Base-by-base conservation (phyloP, 2,888 invertebrate species). In the Gonocerus acuteangulatus region DNA sequence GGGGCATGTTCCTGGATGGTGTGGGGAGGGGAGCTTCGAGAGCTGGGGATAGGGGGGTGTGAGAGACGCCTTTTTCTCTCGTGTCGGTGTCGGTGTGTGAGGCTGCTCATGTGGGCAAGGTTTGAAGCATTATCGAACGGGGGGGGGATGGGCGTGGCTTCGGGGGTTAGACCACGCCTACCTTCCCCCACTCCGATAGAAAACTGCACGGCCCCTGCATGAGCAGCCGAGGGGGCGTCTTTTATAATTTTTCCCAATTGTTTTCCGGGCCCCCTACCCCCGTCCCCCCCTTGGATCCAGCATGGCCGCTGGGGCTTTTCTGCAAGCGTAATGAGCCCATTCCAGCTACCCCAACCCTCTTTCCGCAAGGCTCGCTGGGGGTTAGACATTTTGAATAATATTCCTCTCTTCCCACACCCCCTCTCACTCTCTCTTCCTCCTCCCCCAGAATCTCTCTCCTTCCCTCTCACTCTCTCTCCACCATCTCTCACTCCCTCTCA, bases 381-480 rank as follows among this genome's bases (percentile, higher is more conserved):
- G 57, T 61, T 62, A 59, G 59, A 61, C 65, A 61, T 61, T 62
- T 65, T 65, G 65, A 61, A 63, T 61, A 62, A 62, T 63, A 59
- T 61, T 45, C 51, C 60, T 51, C 64, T 48, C 57, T 27, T 42
- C 54, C 48, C 62, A 49, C 51, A 18, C 32, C 49, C 45, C 16
- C 60, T 39, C 48, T 48, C 48, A 19, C 48, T 47, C 56, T 32
- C 36, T 15, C 36, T 48, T 34, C 32, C 47, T 44, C 47, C 36
- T 39, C 44, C 51, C 22, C 9, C 44, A 2, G 23, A 18, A 13
- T 18, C 59, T 15, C 48, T 21, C 7, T 32, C 27, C 13, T 44
- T 23, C 45, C 32, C 47, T 22, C 23, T 34, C 47, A n/a, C 52
- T 21, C 22, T 1, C 48, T 23, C 39, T 32, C 22, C 39, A 16